Evolutionary conservation across 2,888 invertebrate species (phyloP), one percentile per base, ranked within the genome.

Genomic region (Epirrhoe tristata): DNA sequence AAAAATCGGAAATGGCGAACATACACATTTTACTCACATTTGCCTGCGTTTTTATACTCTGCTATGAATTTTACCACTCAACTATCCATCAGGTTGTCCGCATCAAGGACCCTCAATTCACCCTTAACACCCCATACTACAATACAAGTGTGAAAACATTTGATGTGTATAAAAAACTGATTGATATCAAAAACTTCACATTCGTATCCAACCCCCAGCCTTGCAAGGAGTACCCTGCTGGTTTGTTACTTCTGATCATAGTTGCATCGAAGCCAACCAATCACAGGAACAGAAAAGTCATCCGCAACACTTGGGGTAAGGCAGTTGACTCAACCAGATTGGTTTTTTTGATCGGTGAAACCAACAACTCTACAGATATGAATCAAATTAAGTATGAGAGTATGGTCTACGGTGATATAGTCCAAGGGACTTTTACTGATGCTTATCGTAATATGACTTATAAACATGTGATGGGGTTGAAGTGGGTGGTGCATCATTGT

Each of bases 371-470:
- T 0, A 81, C 77, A 5, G 65, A 94, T 8, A 80, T 86, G 34
- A 77, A 72, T 0, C 59, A 32, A 36, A 94, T 95, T 76, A 78
- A 82, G 4, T 79, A 87, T 5, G 97, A 97, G 80, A 95, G 95
- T 77, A 78, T 79, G 0, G 79, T 84, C 0, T 93, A 95, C 77
- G 92, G 93, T 0, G 98, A 98, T 79, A 91, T 98, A 58, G 94
- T 97, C 16, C 96, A 97, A 80, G 97, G 97, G 0, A 95, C 94
- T 66, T 98, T 97, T 78, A 74, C 94, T 50, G 98, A 98, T 87
- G 94, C 95, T 0, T 98, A 98, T 80, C 94, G 95, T 58, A 98
- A 98, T 84, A 94, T 98, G 88, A 97, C 97, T 0, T 96, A 97
- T 77, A 98, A 98, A 81, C 97, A 97, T 83, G 95, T 96, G 6